Evolutionary conservation across 1,140 invertebrate genomes (phyloP), one percentile per base, ranked within the genome.

Genomic region (Trissolcus basalis): DNA sequence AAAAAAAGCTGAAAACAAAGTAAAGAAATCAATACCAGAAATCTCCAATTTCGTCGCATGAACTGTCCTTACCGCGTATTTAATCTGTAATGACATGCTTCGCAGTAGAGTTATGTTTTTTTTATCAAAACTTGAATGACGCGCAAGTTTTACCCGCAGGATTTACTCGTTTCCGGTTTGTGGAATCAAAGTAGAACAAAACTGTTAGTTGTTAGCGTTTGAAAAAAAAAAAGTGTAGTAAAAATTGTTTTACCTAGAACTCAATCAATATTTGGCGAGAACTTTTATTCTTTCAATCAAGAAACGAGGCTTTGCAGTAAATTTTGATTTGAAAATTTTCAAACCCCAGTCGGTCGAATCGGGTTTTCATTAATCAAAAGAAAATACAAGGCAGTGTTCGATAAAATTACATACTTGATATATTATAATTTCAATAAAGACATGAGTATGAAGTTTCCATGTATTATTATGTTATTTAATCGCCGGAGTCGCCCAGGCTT

Each of bases 41-140:
- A 27, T 27, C 19, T 11, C 16, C n/a, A 15, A 53, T 63, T 63
- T 44, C 39, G 16, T 53, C 13, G 41, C 39, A 60, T 47, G 58
- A 50, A 50, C 15, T 41, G n/a, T 33, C 39, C 51, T 50, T 67
- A 56, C 47, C 53, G 51, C 36, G 9, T 39, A 43, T 64, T 12
- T 48, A 54, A 55, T 27, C 43, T 41, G 32, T 49, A 67, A 67
- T 55, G 10, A 67, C n/a, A 35, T 7, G 5, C 50, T 53, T 11
- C 36, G 50, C n/a, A n/a, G n/a, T n/a, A n/a, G 12, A 53, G 44
- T 0, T 15, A 11, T 13, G 35, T 35, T 35, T 67, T 67, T 49
- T 56, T 64, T 35, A 13, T 33, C 41, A 27, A 27, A 27, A 6
- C 16, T 43, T 32, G 12, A 48, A 48, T 27, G 19, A 27, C 19